Percentiles rank a stretch among this genome's conserved stretches.
Evolutionary conservation across 2,113 vertebrate species (phyloP).

Genomic region (Catagonus wagneri): DNA sequence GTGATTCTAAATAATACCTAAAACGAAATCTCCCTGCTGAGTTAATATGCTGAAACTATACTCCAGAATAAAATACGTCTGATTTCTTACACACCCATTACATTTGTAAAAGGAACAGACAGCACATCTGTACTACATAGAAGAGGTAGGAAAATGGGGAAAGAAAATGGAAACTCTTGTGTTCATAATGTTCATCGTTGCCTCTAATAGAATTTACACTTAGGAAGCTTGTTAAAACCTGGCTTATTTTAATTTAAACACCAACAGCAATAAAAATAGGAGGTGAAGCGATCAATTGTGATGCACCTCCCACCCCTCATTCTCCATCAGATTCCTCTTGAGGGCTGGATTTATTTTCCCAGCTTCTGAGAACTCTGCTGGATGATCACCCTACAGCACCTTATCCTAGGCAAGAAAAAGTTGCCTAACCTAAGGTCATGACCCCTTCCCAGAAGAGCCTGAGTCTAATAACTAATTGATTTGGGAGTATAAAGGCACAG

Average conservation of each 20-base stretch:
- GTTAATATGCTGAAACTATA: neutral
- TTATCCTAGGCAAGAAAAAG: neutral
- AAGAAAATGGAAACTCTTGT: neutral
- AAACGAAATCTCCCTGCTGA: conserved; percentile 41
- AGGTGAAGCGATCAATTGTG: neutral
- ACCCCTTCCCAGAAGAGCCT: neutral
- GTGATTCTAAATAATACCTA: conserved; percentile 24
- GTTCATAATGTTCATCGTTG: neutral
- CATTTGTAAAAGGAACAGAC: neutral
- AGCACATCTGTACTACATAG: neutral
- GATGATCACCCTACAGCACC: neutral
- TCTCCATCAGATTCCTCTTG: neutral
- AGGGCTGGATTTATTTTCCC: neutral
- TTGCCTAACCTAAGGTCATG: neutral
- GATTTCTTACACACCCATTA: neutral
- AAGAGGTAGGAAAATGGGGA: neutral
- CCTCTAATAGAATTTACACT: neutral
- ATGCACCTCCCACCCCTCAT: accelerated
- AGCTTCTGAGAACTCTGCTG: neutral
- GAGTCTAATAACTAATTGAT: neutral
- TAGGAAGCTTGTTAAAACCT: neutral
- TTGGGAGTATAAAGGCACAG: neutral
- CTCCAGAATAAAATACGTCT: conserved; percentile 18
- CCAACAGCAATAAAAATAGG: neutral
- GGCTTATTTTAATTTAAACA: neutral